phyloP scores from a whole-genome alignment of 1,140 invertebrate genomes.

The Cyclina sinensis region DNA sequence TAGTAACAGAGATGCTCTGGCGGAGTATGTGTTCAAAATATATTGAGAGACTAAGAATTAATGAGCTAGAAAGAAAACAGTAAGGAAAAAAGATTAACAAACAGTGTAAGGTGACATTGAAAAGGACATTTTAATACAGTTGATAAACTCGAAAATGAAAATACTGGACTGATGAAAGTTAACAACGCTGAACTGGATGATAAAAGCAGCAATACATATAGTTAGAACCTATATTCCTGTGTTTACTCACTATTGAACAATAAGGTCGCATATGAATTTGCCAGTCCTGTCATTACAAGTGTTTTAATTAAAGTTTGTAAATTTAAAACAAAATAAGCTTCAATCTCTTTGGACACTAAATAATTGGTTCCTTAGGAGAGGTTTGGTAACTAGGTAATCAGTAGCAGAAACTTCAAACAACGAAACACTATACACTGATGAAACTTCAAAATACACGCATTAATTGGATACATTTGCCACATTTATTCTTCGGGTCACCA shows the following conservation, averaged over 20 bases:
- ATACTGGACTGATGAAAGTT: not conserved
- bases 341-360: conserved; percentile 18
- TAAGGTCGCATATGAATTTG: conserved; percentile 26
- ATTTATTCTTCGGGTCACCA: not conserved
- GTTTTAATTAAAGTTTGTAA: not conserved
- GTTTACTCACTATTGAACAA: not conserved
- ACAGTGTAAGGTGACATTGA: no score
- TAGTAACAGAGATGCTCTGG: conserved; percentile 3
- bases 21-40: not conserved
- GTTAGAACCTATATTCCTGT: not conserved
- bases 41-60: not conserved
- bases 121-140: not conserved
- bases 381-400: conserved; percentile 30
- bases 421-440: conserved; percentile 38
- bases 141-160: not conserved
- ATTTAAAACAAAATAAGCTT: conserved; percentile 8
- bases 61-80: not conserved
- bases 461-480: conserved; percentile 8
- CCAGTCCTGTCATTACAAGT: not conserved
- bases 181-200: not conserved
- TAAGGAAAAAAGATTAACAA: not conserved
- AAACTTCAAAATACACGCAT: conserved; percentile 42
- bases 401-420: not conserved
- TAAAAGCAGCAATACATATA: not conserved
- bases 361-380: conserved; percentile 36